Evolutionary conservation across 2,113 vertebrate genomes (phyloP), one percentile per base, ranked within the genome.

Genomic region (Ictidomys tridecemlineatus): DNA sequence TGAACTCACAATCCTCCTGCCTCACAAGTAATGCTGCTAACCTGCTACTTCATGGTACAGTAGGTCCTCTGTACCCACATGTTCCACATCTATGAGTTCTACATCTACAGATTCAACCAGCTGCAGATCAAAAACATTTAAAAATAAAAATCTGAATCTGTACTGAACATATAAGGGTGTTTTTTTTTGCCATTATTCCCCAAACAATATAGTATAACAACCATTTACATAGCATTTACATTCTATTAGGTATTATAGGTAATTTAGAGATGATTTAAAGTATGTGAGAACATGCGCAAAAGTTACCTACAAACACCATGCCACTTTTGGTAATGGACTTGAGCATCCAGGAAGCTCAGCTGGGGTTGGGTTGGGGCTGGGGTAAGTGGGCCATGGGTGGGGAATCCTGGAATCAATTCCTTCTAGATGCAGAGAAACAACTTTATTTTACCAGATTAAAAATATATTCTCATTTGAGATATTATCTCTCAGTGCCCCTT

Each of bases 381-480:
- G 20, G 20, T 18, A 20, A 58, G 56, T 63, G 6, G 22, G 56
- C 45, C 45, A 24, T 58, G 20, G 24, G 10, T 8, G 22, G 9
- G 24, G 17, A 16, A 6, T 18, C 67, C 67, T n/a, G 17, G 32
- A 34, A n/a, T 14, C 16, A 69, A 69, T 18, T 7, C 32, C 34
- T 45, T 39, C 80, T 42, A 16, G 37, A 83, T 17, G 30, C 4
- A 84, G 34, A 70, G 34, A n/a, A 58, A 84, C 58, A 32, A 65
- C 26, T 84, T 28, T 84, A 45, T 56, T 87, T 84, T 51, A 93
- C 20, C 63, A 91, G 53, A 48, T 39, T 91, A 84, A 87, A 74
- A 87, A 94, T 63, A 32, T 24, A 87, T 93, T 90, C 34, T 89
- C 48, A 92, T 61, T 51, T 93, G 69, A 93, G 37, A 87, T 69